Conservation (phyloP, 2,797 vertebrate species). For the Ibycter americanus region DNA sequence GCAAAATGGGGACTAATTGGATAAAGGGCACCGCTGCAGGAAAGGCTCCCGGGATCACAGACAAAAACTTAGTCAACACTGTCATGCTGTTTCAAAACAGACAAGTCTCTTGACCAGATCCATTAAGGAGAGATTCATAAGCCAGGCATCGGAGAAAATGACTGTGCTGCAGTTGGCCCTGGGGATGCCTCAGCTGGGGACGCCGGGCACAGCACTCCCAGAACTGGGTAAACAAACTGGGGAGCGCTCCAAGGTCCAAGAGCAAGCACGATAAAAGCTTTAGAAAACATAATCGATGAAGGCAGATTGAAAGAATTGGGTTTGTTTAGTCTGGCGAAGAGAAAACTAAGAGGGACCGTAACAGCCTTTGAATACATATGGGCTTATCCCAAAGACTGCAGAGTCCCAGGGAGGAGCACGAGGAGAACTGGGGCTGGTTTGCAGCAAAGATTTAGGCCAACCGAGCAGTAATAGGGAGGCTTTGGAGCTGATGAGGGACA, state of each 20-base stretch:
- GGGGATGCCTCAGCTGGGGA: background rate
- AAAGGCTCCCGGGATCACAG: background rate
- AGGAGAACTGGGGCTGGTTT: background rate
- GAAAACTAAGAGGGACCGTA: constrained; percentile 16
- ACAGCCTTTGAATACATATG: background rate
- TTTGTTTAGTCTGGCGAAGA: constrained; percentile 58
- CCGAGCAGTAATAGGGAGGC: background rate
- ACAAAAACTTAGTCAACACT: constrained; percentile 32
- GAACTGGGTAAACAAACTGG: constrained; percentile 29
- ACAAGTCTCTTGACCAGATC: background rate
- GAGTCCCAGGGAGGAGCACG: background rate
- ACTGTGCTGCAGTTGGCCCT: background rate
- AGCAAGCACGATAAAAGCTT: constrained; percentile 5
- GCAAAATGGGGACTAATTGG: constrained; percentile 9
- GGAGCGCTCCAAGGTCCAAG: background rate
- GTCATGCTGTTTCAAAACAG: constrained; percentile 29
- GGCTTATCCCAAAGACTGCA: background rate
- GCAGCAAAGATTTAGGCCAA: background rate
- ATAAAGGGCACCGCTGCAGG: constrained; percentile 3
- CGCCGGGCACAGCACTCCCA: background rate
- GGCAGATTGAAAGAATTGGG: constrained; percentile 20
- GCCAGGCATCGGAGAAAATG: constrained; percentile 23
- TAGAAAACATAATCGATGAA: constrained; percentile 22
- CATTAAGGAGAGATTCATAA: constrained; percentile 2
- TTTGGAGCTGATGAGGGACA: background rate